Evolutionary conservation across 2,888 invertebrate species (phyloP).

Genomic region (Drosophila macrothrix): DNA sequence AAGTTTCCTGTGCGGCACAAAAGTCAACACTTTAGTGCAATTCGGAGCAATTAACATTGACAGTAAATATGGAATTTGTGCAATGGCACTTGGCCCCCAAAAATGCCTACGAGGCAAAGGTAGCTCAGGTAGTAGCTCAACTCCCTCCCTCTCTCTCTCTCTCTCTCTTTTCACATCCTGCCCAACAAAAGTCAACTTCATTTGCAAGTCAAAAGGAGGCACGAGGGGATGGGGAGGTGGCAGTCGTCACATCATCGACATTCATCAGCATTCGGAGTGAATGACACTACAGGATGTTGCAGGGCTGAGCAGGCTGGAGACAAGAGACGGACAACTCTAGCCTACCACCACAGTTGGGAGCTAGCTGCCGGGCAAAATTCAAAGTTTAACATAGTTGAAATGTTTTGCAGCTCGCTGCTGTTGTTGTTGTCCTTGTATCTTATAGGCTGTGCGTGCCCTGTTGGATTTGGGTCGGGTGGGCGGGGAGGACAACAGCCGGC

Average conservation of each 20-base stretch:
- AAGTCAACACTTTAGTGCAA: slow-evolving; percentile 80
- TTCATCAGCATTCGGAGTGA: slow-evolving; percentile 60
- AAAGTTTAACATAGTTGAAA: slow-evolving; percentile 65
- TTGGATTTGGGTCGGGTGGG: slow-evolving; percentile 26
- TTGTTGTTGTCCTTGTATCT: slow-evolving; percentile 19
- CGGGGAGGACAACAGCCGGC: background rate
- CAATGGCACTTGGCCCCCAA: slow-evolving; percentile 52
- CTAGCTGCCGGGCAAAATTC: slow-evolving; percentile 30
- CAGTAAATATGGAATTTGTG: slow-evolving; percentile 79
- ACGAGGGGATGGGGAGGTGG: background rate
- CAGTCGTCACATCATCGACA: slow-evolving; percentile 52
- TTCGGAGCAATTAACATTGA: slow-evolving; percentile 78
- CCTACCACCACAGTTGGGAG: slow-evolving; percentile 2
- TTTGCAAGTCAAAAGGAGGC: slow-evolving; percentile 59
- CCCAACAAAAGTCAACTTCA: slow-evolving; percentile 65
- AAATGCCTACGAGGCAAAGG: slow-evolving; percentile 74
- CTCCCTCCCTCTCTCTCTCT: background rate
- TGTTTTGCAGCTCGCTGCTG: slow-evolving; percentile 20
- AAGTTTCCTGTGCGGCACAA: slow-evolving; percentile 69
- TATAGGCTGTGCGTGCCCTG: slow-evolving; percentile 51
- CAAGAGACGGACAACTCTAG: background rate
- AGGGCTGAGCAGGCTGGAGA: slow-evolving; percentile 3
- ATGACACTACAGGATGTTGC: slow-evolving; percentile 57
- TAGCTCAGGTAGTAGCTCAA: slow-evolving; percentile 19
- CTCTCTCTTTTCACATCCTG: slow-evolving; percentile 52